Evolutionary conservation across 2,888 invertebrate species (phyloP).

Genomic region (Clepsis dumicolana): DNA sequence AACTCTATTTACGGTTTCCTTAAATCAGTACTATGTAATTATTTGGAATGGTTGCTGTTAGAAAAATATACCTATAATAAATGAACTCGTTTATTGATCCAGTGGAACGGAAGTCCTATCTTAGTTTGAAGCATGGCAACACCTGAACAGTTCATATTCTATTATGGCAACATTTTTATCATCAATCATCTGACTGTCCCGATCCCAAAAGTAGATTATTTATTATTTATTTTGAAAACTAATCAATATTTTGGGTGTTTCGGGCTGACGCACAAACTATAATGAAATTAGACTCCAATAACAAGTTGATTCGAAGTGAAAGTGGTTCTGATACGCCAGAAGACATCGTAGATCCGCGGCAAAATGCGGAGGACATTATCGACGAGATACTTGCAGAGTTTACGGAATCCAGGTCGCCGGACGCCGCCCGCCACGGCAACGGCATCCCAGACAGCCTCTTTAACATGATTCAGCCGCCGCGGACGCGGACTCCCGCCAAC

Average conservation of each 20-base stretch:
- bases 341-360: conserved; percentile 76
- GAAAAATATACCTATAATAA: neutral
- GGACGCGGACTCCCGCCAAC: conserved; percentile 79
- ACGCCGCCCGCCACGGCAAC: conserved; percentile 67
- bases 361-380: conserved; percentile 81
- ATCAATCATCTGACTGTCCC: conserved; percentile 79
- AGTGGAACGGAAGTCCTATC: neutral
- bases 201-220: conserved; percentile 49
- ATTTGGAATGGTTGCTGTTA: neutral
- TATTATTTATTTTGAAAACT: conserved; percentile 74
- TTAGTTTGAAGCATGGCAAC: conserved; percentile 23
- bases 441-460: conserved; percentile 74
- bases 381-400: conserved; percentile 82
- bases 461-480: conserved; percentile 78
- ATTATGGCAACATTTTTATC: conserved; percentile 60
- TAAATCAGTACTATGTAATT: neutral
- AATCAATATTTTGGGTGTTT: conserved; percentile 61
- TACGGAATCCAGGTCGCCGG: conserved; percentile 74
- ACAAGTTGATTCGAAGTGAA: conserved; percentile 80
- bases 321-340: conserved; percentile 76
- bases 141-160: conserved; percentile 18
- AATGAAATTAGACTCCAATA: conserved; percentile 84
- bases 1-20: neutral
- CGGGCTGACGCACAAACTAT: conserved; percentile 47
- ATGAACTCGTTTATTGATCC: neutral